Conservation (phyloP, 2,797 vertebrate genomes). For the Sciurus carolinensis region DNA sequence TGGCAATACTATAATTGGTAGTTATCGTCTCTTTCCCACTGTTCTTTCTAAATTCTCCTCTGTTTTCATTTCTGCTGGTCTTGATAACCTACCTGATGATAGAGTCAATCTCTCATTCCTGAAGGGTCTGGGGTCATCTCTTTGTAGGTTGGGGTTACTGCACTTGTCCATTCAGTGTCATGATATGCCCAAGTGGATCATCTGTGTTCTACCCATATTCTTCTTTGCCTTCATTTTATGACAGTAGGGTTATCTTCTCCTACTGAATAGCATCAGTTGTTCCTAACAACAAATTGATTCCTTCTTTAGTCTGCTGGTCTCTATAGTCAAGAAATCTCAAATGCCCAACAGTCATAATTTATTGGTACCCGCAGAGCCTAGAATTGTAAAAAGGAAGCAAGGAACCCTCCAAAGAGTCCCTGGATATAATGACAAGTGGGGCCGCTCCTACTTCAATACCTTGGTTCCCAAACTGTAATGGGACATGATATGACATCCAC, state of each 20-base stretch:
- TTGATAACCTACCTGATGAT: background rate
- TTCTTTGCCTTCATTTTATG: background rate
- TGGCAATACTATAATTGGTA: background rate
- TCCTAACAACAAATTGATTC: background rate
- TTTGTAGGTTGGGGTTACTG: background rate
- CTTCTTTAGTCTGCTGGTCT: background rate
- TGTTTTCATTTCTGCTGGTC: background rate
- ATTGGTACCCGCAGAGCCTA: background rate
- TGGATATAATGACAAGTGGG: background rate
- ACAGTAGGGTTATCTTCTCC: background rate
- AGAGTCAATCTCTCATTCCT: background rate
- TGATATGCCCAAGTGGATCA: background rate
- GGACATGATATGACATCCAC: background rate
- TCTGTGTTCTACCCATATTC: background rate
- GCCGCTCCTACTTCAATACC: background rate
- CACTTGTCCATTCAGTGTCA: background rate
- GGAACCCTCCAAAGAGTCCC: background rate
- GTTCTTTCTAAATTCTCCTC: background rate
- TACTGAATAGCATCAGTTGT: background rate
- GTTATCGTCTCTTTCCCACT: background rate
- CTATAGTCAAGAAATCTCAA: background rate
- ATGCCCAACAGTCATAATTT: background rate
- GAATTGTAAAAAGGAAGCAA: background rate
- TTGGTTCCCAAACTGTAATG: background rate
- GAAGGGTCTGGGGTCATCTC: background rate